Conservation (phyloP, 2,113 vertebrate genomes). For the Corythornis madagascariensis region DNA sequence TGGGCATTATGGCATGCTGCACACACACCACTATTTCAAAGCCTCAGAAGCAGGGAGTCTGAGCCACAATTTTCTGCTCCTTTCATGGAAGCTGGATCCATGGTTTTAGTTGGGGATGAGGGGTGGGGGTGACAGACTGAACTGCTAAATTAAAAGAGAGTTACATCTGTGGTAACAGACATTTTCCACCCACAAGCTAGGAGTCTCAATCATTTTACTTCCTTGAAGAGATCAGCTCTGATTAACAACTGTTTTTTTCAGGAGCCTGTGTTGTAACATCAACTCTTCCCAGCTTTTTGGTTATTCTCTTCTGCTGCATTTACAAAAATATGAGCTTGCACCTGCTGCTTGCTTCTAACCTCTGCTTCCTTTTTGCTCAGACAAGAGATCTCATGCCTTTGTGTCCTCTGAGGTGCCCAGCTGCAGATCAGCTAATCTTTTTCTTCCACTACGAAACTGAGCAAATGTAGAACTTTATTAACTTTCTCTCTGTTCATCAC, state of each 20-base stretch:
- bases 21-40: not conserved
- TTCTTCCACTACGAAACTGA: not conserved
- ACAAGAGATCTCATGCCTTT: not conserved
- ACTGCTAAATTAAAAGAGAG: not conserved
- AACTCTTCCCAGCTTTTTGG: not conserved
- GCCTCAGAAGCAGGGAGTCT: not conserved
- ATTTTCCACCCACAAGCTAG: not conserved
- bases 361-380: not conserved
- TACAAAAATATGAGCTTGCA: not conserved
- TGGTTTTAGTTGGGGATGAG: not conserved
- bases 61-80: not conserved
- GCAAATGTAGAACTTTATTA: not conserved
- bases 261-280: not conserved
- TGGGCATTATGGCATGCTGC: not conserved
- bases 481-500: not conserved
- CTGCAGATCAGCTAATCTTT: not conserved
- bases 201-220: not conserved
- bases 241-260: not conserved
- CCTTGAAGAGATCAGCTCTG: not conserved
- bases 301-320: not conserved
- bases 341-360: not conserved
- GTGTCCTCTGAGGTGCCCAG: accelerated
- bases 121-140: not conserved
- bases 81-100: not conserved
- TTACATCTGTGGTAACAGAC: not conserved